These are phyloP conservation scores for Sarcophaga peregrina DNA, from an alignment of 1,140 invertebrate species.

Conservation along the genomic window DNA sequence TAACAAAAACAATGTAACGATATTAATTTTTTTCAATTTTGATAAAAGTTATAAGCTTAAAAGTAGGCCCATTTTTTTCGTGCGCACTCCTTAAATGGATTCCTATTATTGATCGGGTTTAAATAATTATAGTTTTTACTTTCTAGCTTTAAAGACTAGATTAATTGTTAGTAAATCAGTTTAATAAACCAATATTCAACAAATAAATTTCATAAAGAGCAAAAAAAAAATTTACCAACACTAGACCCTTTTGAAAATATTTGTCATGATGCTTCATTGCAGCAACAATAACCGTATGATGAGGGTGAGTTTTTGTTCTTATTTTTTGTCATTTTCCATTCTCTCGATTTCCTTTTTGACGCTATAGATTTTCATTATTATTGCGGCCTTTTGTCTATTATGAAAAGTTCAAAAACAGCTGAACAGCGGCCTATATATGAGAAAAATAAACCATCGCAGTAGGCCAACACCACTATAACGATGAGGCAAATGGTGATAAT, in stretches of 20 bases:
- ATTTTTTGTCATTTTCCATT: not conserved
- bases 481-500: not conserved
- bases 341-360: not conserved
- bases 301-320: slow-evolving; percentile 21
- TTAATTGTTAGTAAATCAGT: not conserved
- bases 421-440: not conserved
- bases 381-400: not conserved
- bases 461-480: not conserved
- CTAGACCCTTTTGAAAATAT: not conserved
- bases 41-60: no score
- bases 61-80: no score
- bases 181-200: not conserved
- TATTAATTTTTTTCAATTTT: no score
- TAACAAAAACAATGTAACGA: no score
- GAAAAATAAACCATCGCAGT: not conserved
- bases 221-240: not conserved
- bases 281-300: slow-evolving; percentile 23
- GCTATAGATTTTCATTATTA: not conserved
- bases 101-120: not conserved
- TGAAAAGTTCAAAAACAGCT: not conserved
- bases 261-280: not conserved
- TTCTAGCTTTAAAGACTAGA: no score
- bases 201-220: not conserved
- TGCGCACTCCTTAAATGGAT: no score
- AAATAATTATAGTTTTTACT: not conserved